Base-by-base conservation (phyloP, 2,797 vertebrate genomes). In the Periparus ater region DNA sequence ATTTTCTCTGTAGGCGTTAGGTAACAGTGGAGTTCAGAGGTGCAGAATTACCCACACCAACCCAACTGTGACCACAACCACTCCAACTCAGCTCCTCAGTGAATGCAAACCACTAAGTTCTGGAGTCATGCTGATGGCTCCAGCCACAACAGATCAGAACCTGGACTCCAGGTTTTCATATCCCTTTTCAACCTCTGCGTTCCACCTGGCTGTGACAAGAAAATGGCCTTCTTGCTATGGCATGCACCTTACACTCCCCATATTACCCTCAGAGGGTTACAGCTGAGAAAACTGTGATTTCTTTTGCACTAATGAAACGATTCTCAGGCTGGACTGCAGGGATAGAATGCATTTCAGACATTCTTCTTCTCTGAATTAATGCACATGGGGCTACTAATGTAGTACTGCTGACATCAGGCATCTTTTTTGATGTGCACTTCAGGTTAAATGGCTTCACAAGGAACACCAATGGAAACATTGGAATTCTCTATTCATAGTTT, bases 331-430 rank as follows among this genome's bases (percentile, higher is more conserved):
- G 72, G 30, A 67, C 6, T 80, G 78, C 75, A 88, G 61, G 36
- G 70, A 91, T 63, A 84, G 44, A 93, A 78, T 5, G 88, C 58
- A 79, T 96, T 95, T 94, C 78, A 93, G 83, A 77, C 85, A 96
- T 95, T 94, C 79, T 66, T 96, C 73, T 83, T 71, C 62, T 74
- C 85, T 93, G 93, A 94, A 94, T 85, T 78, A 87, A 96, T 84
- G 84, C 91, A 85, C 60, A 5, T 34, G 91, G 83, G 89, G 95
- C 89, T 71, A 44, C 50, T 95, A 92, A 92, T 71, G 55, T 15
- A 83, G 22, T 60, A 70, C 45, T 80, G 95, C 61, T 84, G 72
- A 95, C 87, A 94, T 13, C 57, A 68, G 54, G 38, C 1, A 88
- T 66, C n/a, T 83, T 68, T 92, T 89, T 32, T 61, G 63, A 76